Conservation (phyloP, 2,113 vertebrate genomes). For the Montifringilla adamsi region DNA sequence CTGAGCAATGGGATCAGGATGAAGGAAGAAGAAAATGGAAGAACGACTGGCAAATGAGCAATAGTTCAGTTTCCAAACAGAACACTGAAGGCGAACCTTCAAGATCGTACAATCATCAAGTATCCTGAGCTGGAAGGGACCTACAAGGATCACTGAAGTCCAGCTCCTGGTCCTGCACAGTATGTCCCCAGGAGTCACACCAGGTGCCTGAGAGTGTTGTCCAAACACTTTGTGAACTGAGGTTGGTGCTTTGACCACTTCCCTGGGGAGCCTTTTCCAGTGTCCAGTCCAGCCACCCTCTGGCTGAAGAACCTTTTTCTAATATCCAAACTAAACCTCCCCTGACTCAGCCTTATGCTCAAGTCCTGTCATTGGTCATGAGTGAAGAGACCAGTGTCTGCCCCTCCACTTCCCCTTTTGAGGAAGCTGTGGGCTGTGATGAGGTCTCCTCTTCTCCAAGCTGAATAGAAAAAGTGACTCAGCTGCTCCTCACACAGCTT, state of each 20-base stretch:
- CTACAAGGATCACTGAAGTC: background rate
- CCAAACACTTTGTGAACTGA: background rate
- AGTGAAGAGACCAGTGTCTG: background rate
- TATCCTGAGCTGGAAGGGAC: background rate
- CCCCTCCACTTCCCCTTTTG: background rate
- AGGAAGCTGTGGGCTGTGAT: background rate
- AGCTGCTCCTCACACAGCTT: rapidly evolving
- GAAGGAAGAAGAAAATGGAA: background rate
- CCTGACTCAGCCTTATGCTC: background rate
- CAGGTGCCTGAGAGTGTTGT: background rate
- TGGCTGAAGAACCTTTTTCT: background rate
- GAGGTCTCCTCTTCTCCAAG: background rate
- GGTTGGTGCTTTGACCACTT: background rate
- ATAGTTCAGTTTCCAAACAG: background rate
- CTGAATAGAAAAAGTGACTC: background rate
- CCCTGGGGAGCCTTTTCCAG: background rate
- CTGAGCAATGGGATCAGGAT: background rate
- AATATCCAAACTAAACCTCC: background rate
- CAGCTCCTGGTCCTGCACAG: background rate
- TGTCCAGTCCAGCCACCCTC: background rate
- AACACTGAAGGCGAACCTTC: background rate
- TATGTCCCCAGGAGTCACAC: background rate
- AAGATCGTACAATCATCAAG: background rate
- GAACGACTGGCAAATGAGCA: background rate
- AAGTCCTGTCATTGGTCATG: background rate